Conservation (phyloP, 2,113 vertebrate species). For the Ifrita kowaldi region DNA sequence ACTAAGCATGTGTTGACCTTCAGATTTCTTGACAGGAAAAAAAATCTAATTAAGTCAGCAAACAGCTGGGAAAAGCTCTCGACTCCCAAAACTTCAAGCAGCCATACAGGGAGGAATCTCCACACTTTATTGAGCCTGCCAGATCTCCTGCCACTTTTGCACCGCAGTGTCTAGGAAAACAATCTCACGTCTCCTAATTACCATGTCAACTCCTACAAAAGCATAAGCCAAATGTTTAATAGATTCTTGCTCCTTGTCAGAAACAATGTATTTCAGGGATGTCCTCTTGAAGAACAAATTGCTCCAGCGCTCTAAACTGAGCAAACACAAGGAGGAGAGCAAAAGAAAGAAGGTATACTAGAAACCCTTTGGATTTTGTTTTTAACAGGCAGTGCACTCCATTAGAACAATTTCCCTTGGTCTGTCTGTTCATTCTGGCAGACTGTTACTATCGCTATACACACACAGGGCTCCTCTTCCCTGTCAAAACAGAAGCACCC, state of each 20-base stretch:
- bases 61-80: constrained; percentile 26
- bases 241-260: constrained; percentile 1
- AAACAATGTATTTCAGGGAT: neutral
- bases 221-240: neutral
- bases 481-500: neutral
- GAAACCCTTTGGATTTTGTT: neutral
- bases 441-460: neutral
- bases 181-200: neutral
- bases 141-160: neutral
- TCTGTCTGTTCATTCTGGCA: neutral
- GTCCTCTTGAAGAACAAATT: neutral
- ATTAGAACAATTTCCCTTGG: neutral
- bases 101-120: neutral
- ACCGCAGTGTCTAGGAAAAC: neutral
- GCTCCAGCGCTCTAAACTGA: neutral
- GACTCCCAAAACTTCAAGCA: neutral
- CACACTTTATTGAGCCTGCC: neutral
- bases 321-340: neutral
- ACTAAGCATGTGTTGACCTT: constrained; percentile 28
- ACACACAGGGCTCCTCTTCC: neutral
- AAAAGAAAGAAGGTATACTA: neutral
- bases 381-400: neutral
- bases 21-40: constrained; percentile 8
- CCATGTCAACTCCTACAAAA: neutral
- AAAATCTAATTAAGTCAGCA: constrained; percentile 26